Evolutionary conservation across 2,888 invertebrate genomes (phyloP), one percentile per base, ranked within the genome.

Genomic region (Drosophila diplacantha): DNA sequence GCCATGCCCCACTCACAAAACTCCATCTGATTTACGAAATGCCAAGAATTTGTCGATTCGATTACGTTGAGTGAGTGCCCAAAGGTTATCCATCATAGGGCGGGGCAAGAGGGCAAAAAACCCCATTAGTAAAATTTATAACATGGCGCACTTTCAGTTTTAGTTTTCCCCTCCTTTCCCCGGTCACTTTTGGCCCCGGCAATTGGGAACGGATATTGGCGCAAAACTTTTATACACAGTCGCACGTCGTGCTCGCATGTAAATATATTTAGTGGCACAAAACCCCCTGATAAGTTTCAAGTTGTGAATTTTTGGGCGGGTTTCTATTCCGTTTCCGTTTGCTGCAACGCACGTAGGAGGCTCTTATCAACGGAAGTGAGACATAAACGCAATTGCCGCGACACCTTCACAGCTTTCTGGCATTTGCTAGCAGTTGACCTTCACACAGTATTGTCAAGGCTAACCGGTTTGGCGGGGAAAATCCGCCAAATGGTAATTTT

Each of bases 131-230:
- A 53, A 72, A 72, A 67, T 74, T 65, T 81, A 73, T 56, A 73
- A 51, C 64, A 72, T 59, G 34, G 63, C 57, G 55, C 66, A 79
- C 72, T 71, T 66, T 82, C 51, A 67, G 64, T 77, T 82, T 69
- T 58, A 38, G 38, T 58, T 56, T 22, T 32, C 20, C 38, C 38
- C 31, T 46, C 16, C 32, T 12, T 59, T 31, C 34, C 26, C 46
- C 31, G 20, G 43, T 66, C 70, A 56, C 51, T 58, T 39, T 59
- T 61, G 47, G 46, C 46, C 32, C 20, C 22, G 43, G 9, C 18
- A 61, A 77, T 70, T 72, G 49, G 70, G 75, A 78, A 63, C 81
- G 77, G 83, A 82, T 80, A 80, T 74, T 65, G 70, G 49, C 41
- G 34, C 53, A 59, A 59, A 73, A 58, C 34, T 63, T 68, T 71